Conservation (phyloP, 53 echinoderm and acorn worm species). For the Zoroaster sp. region DNA sequence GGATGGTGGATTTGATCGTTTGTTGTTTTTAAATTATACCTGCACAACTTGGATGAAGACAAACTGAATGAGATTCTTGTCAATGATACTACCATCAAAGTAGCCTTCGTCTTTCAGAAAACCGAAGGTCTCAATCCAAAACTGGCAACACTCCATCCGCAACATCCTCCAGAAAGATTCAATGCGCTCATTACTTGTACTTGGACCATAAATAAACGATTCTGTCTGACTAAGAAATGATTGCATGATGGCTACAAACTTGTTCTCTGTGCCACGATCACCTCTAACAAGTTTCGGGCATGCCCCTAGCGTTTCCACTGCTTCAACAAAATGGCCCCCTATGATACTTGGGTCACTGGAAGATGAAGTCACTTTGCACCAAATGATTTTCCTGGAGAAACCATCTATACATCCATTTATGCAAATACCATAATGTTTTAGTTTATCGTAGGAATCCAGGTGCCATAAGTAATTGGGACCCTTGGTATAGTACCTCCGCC, state of each 20-base stretch:
- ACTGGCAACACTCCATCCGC: too few relatives aligned
- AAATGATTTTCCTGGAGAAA: conserved; percentile 21
- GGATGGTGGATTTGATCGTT: too few relatives aligned
- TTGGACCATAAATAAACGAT: too few relatives aligned
- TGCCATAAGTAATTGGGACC: conserved; percentile 51
- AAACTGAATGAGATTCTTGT: too few relatives aligned
- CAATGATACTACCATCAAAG: too few relatives aligned
- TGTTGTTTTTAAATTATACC: too few relatives aligned
- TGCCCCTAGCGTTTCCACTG: not conserved
- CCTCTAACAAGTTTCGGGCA: not conserved
- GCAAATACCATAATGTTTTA: conserved; percentile 40
- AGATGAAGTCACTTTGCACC: not conserved
- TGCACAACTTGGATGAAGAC: too few relatives aligned
- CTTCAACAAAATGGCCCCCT: not conserved
- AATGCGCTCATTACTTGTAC: not conserved
- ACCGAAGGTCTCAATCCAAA: too few relatives aligned
- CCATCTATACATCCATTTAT: conserved; percentile 58
- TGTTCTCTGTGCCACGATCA: conserved; percentile 8
- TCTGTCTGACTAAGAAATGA: too few relatives aligned
- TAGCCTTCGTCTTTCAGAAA: too few relatives aligned
- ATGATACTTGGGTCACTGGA: not conserved
- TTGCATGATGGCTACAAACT: not conserved
- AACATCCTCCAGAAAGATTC: conserved; percentile 19
- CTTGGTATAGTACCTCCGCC: not conserved
- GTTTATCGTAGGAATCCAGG: conserved; percentile 45